These are phyloP conservation scores for Stratiomys singularior DNA, from an alignment of 2,888 invertebrate species.

Conservation along the genomic window DNA sequence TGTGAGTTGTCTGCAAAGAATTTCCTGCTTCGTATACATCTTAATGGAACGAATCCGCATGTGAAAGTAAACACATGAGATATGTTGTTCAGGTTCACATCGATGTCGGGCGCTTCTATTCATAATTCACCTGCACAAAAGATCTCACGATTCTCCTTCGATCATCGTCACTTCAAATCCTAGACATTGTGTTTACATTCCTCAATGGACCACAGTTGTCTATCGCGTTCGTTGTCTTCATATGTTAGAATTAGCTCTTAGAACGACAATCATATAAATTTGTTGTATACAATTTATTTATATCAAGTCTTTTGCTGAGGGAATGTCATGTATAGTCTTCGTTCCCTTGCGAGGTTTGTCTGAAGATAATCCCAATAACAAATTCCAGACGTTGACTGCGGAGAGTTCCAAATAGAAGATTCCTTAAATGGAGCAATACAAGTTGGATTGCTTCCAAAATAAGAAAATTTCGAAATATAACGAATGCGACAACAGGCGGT, in stretches of 20 bases:
- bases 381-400: neutral
- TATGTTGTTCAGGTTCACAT: neutral
- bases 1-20: neutral
- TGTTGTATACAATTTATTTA: no score
- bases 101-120: neutral
- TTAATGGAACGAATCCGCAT: conserved; percentile 1
- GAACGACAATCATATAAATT: no score
- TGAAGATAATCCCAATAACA: no score
- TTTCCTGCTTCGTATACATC: neutral
- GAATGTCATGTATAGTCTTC: no score
- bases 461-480: neutral
- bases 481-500: conserved; percentile 4
- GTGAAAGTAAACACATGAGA: conserved; percentile 7
- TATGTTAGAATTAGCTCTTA: no score
- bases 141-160: neutral
- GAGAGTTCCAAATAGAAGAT: neutral
- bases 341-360: no score
- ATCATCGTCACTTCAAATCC: neutral
- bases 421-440: neutral
- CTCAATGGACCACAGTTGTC: neutral
- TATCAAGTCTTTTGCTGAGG: no score
- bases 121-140: neutral
- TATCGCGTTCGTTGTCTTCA: neutral
- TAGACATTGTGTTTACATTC: neutral
- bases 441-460: neutral